Percentiles rank a stretch among this genome's conserved stretches.
Conservation (phyloP, 2,797 vertebrate genomes). For the Potorous gilbertii region DNA sequence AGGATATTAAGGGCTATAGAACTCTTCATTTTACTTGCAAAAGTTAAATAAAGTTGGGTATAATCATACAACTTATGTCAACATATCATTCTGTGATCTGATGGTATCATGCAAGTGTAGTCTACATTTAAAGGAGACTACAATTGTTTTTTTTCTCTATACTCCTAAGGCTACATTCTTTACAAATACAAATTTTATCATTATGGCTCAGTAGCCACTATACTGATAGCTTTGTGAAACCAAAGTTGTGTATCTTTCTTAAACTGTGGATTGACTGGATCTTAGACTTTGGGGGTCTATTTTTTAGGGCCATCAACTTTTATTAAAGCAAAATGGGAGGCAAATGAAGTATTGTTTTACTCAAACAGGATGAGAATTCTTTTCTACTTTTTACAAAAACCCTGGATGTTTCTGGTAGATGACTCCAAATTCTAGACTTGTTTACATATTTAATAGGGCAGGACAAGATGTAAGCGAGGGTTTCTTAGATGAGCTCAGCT, state of each 20-base stretch:
- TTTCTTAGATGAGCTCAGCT: slow-evolving; percentile 19
- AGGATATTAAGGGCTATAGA: not conserved
- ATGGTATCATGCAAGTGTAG: not conserved
- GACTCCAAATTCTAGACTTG: not conserved
- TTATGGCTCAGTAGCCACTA: not conserved
- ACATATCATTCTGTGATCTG: not conserved
- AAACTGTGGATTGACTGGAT: not conserved
- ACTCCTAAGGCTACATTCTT: slow-evolving; percentile 24
- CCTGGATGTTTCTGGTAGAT: not conserved
- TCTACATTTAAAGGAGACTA: not conserved
- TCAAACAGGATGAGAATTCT: slow-evolving; percentile 9
- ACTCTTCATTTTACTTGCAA: not conserved
- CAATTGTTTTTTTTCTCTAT: not conserved
- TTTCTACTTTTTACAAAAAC: not conserved
- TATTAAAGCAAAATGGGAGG: not conserved
- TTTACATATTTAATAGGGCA: slow-evolving; percentile 33
- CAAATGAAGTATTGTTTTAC: slow-evolving; percentile 8
- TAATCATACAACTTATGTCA: not conserved
- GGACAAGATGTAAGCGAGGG: not conserved
- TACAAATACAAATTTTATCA: not conserved
- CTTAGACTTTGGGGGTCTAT: not conserved
- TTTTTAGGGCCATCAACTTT: not conserved
- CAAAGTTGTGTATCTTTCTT: not conserved
- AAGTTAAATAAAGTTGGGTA: not conserved
- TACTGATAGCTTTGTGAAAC: slow-evolving; percentile 2